Evolutionary conservation across 2,113 vertebrate genomes (phyloP).

Genomic region (Stegostoma tigrinum): DNA sequence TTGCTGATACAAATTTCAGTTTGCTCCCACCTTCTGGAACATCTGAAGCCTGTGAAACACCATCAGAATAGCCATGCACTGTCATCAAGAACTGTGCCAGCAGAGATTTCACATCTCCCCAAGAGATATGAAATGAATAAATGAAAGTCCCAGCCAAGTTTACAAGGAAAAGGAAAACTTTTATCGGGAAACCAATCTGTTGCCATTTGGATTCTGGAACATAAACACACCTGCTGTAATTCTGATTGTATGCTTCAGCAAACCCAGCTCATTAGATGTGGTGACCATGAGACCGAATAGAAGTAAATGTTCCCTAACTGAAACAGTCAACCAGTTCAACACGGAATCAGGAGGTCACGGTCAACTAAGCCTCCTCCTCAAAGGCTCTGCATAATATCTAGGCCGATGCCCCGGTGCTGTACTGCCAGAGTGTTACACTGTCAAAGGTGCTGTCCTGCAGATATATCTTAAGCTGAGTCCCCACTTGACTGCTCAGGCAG

Average conservation of each 20-base stretch:
- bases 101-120: background rate
- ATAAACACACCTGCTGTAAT: background rate
- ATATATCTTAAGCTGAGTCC: no score
- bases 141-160: background rate
- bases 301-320: background rate
- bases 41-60: background rate
- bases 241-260: background rate
- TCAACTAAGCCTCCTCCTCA: background rate
- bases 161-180: background rate
- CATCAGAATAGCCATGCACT: background rate
- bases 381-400: background rate
- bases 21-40: background rate
- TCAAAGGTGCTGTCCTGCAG: no score
- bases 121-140: background rate
- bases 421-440: no score
- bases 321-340: background rate
- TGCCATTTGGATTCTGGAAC: background rate
- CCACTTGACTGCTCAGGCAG: no score
- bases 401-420: background rate
- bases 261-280: background rate
- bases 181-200: background rate
- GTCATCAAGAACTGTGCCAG: background rate
- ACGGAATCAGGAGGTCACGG: background rate
- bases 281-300: background rate
- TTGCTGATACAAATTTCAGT: background rate